Evolutionary conservation across 2,797 vertebrate genomes (phyloP), one percentile per base, ranked within the genome.

Genomic region (Lagodon rhomboides): DNA sequence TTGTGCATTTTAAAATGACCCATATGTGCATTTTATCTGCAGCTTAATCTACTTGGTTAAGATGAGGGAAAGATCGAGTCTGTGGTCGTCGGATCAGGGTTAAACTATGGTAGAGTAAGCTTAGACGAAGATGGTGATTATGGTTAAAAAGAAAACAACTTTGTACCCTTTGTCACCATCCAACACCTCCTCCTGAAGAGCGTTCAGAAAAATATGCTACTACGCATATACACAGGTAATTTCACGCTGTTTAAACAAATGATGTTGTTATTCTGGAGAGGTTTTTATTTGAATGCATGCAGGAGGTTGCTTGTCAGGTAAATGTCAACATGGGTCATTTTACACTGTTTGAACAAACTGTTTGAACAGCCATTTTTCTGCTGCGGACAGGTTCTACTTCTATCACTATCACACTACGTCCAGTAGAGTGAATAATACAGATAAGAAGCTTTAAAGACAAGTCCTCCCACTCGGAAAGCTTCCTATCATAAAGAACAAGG

Each of bases 401-500:
- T 41, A 47, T n/a, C 30, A 54, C 5, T 30, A 38, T 49, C 68
- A 66, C 4, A 4, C 5, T 8, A 17, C 27, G 3, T 23, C 27
- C 51, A 15, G 0, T 38, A 50, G 30, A 65, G 15, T 9, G 18
- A 44, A 41, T 22, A 73, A 67, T 18, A 63, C 34, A 9, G 9
- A 73, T 5, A 58, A 34, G 25, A 58, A 8, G 17, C 3, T 68
- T 50, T 46, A 58, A 68, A 47, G 50, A 9, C 41, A 15, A 27
- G 9, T 65, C n/a, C 30, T 77, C 27, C 58, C 30, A 58, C 41
- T 11, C 27, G 55, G 11, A 70, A 10, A 76, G 17, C 53, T 55
- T 46, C 43, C 60, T 58, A 71, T 68, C 61, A 78, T 77, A 73
- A 83, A 64, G 66, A 18, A 61, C n/a, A 76, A 68, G n/a, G 12